Evolutionary conservation across 2,113 vertebrate species (phyloP).

Genomic region (Alectura lathami): DNA sequence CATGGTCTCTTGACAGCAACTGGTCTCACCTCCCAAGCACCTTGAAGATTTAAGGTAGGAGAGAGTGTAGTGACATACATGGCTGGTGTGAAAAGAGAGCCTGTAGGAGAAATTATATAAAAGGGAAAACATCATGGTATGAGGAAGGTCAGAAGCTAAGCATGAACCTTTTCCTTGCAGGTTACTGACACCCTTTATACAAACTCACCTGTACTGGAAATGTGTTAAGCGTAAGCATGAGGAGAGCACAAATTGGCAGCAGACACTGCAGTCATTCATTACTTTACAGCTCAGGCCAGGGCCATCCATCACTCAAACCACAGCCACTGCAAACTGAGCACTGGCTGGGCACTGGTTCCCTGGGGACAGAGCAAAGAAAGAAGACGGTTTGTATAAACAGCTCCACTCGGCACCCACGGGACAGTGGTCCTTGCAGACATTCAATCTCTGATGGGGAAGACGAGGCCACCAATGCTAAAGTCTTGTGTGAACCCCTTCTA

Average conservation of each 20-base stretch:
- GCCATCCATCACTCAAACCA: neutral
- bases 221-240: neutral
- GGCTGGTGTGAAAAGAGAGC: neutral
- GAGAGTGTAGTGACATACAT: neutral
- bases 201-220: neutral
- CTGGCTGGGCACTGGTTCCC: neutral
- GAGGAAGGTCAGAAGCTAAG: neutral
- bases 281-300: neutral
- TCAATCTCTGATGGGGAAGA: neutral
- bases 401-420: neutral
- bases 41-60: neutral
- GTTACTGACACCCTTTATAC: neutral
- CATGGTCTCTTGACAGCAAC: neutral
- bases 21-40: neutral
- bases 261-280: neutral
- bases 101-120: fast-evolving
- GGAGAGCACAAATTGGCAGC: neutral
- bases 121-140: neutral
- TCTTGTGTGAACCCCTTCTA: neutral
- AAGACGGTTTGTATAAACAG: neutral
- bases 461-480: fast-evolving
- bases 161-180: neutral
- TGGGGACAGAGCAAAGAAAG: neutral
- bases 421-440: neutral
- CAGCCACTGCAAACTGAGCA: neutral